Conservation (phyloP, 1,140 invertebrate species). For the Drosophila guanche region DNA sequence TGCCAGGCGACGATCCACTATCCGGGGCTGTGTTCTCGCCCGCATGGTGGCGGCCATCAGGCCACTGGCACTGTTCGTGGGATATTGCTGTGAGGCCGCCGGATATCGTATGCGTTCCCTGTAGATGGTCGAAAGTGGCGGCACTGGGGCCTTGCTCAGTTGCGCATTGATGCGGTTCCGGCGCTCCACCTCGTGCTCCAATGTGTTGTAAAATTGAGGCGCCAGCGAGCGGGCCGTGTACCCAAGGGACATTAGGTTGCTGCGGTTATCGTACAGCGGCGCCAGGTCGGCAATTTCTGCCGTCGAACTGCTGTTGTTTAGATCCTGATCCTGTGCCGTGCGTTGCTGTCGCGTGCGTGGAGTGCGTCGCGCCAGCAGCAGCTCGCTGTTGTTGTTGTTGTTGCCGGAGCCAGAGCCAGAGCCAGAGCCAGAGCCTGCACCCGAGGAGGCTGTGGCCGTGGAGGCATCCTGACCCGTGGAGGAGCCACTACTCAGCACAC, state of each 20-base stretch:
- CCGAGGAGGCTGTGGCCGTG: constrained; percentile 66
- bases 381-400: constrained; percentile 39
- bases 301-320: constrained; percentile 74
- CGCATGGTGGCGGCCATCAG: constrained; percentile 68
- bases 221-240: constrained; percentile 66
- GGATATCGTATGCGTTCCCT: constrained; percentile 73
- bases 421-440: not conserved
- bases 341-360: constrained; percentile 46
- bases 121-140: constrained; percentile 75
- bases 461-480: constrained; percentile 68
- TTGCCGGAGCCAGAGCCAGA: constrained; percentile 27
- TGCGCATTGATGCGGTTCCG: constrained; percentile 81
- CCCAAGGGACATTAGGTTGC: constrained; percentile 79
- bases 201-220: constrained; percentile 76
- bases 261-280: constrained; percentile 76
- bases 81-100: constrained; percentile 62
- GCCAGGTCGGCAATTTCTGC: constrained; percentile 71
- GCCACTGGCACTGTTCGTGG: constrained; percentile 54
- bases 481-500: constrained; percentile 75
- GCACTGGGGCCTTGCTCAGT: constrained; percentile 54
- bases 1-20: constrained; percentile 85
- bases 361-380: constrained; percentile 34
- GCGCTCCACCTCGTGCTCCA: constrained; percentile 80
- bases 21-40: constrained; percentile 85
- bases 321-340: constrained; percentile 57